These are phyloP conservation scores for Biston stratarius DNA, from an alignment of 2,888 invertebrate species.

Conservation along the genomic window DNA sequence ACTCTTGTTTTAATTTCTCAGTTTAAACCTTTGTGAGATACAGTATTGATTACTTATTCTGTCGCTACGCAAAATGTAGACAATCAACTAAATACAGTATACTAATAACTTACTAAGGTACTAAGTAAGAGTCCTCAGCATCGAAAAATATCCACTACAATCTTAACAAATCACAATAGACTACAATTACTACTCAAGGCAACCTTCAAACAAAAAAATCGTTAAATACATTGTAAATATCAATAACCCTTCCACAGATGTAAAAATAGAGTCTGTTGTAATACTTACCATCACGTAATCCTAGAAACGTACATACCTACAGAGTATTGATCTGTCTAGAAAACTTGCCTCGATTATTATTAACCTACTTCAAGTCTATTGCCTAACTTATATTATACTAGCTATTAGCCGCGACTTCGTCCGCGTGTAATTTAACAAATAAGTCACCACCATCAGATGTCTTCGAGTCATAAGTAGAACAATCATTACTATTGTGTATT, in stretches of 20 bases:
- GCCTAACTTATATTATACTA: background rate
- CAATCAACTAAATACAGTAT: background rate
- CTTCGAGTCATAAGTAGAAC: too few species aligned
- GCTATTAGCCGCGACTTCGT: too few species aligned
- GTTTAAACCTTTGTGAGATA: too few species aligned
- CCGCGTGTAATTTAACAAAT: too few species aligned
- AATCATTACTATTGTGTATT: too few species aligned
- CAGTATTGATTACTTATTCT: too few species aligned
- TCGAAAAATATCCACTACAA: background rate
- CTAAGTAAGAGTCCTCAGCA: too few species aligned
- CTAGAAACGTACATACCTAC: background rate
- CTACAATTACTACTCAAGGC: background rate
- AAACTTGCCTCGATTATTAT: too few species aligned
- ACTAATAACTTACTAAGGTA: background rate
- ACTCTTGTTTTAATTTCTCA: too few species aligned
- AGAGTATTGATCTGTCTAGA: background rate
- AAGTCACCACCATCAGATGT: too few species aligned
- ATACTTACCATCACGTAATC: background rate
- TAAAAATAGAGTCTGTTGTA: background rate
- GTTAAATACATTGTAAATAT: slow-evolving; percentile 9
- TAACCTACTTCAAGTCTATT: background rate
- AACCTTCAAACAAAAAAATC: background rate
- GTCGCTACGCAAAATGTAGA: too few species aligned
- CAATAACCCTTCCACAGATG: background rate
- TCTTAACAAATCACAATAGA: background rate